phyloP scores from a whole-genome alignment of 2,797 vertebrate species.

The Fistularia tabacaria region DNA sequence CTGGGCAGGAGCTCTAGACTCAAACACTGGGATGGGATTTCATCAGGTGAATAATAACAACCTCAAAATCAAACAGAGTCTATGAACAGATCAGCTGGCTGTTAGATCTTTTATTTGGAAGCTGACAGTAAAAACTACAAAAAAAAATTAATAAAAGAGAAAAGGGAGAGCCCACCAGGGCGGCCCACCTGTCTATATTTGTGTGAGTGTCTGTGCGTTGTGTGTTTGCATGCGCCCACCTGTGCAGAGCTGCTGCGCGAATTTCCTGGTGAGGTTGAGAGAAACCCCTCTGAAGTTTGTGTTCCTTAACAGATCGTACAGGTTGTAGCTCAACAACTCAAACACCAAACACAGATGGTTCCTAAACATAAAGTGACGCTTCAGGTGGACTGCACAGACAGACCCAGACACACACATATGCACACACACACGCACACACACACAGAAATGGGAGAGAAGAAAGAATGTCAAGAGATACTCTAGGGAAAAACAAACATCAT shows the following conservation, averaged over 20 bases:
- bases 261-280: conserved; percentile 89
- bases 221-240: conserved; percentile 36
- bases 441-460: conserved; percentile 24
- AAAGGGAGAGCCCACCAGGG: too few relatives aligned
- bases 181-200: too few relatives aligned
- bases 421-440: conserved; percentile 9
- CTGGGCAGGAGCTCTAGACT: too few relatives aligned
- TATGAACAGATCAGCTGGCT: not conserved
- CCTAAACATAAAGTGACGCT: conserved; percentile 96
- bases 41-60: too few relatives aligned
- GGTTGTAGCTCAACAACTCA: conserved; percentile 92
- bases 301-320: conserved; percentile 90
- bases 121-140: not conserved
- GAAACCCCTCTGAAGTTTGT: conserved; percentile 92
- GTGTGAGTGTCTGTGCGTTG: not conserved
- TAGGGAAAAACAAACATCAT: not conserved
- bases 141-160: too few relatives aligned
- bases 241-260: conserved; percentile 92
- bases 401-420: conserved; percentile 30
- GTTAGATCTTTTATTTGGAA: not conserved
- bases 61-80: not conserved
- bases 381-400: conserved; percentile 83
- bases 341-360: conserved; percentile 95
- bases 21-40: too few relatives aligned
- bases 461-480: conserved; percentile 15